Evolutionary conservation across 2,113 vertebrate species (phyloP), one percentile per base, ranked within the genome.

Genomic region (Sorex fumeus): DNA sequence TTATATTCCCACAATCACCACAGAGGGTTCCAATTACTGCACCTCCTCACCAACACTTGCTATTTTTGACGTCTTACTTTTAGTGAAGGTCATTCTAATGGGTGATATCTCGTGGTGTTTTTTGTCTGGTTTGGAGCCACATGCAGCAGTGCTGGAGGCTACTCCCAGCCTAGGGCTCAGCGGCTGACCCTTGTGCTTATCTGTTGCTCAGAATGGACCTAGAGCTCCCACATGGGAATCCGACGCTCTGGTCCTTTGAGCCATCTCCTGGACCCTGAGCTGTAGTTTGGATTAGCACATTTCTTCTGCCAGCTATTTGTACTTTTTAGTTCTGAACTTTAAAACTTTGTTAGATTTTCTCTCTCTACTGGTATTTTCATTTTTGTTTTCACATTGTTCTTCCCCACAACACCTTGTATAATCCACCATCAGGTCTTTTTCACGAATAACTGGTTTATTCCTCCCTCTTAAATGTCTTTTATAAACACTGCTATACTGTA

Each of bases 381-480:
- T 82, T 82, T 40, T 50, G 47, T 50, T 50, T 13, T 50, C 47
- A 50, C 47, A 50, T 50, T 50, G 47, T 13, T 13, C 13, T 10
- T 50, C 10, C 10, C 13, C 47, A 50, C 47, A 50, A 50, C 47
- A 50, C 47, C 47, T 50, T 87, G 7, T 72, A 78, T 60, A 50
- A 62, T 88, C 28, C 21, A 64, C 10, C 21, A 78, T 77, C 79
- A 43, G 12, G 66, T 43, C 71, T 71, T 78, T n/a, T 40, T 75
- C 64, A 62, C n/a, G n/a, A n/a, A n/a, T 69, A 45, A 32, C 30
- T 83, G 40, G 40, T 77, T 83, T 64, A 84, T 32, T 88, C 83
- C 83, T 16, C 23, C 83, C 83, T 16, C 23, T 62, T 62, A 19
- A 27, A 6, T 21, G 21, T 64, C 28, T 64, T 10, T 28, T 27